Percentiles rank a stretch among this genome's conserved stretches.
These are phyloP conservation scores for Phoenoteleia sp. DNA, from an alignment of 2,888 invertebrate genomes.

Conservation along the genomic window DNA sequence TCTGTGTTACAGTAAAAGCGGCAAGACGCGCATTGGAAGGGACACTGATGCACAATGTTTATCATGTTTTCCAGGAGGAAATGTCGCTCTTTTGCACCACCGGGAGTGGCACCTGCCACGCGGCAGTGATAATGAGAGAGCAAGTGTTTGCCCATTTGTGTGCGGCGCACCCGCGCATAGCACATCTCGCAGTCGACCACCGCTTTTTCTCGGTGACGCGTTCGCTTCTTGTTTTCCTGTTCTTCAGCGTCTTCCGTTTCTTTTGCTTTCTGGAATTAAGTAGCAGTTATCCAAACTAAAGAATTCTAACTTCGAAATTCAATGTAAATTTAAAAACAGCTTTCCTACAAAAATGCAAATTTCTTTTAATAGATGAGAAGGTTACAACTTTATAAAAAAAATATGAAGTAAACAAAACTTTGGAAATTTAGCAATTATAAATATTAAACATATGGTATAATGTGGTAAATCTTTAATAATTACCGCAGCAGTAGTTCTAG, in stretches of 20 bases:
- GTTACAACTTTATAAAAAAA: too few relatives aligned
- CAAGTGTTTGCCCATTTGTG: conserved; percentile 94
- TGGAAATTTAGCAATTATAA: too few relatives aligned
- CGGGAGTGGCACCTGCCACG: conserved; percentile 89
- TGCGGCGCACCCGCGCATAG: conserved; percentile 90
- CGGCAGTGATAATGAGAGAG: conserved; percentile 95
- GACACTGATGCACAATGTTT: conserved; percentile 93
- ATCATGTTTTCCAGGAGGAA: conserved; percentile 93
- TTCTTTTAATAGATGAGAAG: too few relatives aligned
- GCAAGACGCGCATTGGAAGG: conserved; percentile 95
- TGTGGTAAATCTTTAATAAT: too few relatives aligned
- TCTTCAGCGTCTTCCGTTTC: conserved; percentile 62
- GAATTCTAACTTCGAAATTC: too few relatives aligned
- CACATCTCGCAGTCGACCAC: conserved; percentile 92
- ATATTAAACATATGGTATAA: too few relatives aligned
- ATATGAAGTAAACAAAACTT: too few relatives aligned
- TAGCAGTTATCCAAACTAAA: too few relatives aligned
- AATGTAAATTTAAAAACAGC: too few relatives aligned
- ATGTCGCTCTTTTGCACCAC: conserved; percentile 88
- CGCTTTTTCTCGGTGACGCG: conserved; percentile 88
- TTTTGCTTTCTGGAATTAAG: conserved; percentile 63
- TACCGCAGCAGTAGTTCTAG: conserved; percentile 50
- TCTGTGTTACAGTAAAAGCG: conserved; percentile 94
- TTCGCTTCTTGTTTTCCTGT: conserved; percentile 82
- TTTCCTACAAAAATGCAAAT: too few relatives aligned